Evolutionary conservation across 1,140 invertebrate genomes (phyloP).

Genomic region (Megathymus violae): DNA sequence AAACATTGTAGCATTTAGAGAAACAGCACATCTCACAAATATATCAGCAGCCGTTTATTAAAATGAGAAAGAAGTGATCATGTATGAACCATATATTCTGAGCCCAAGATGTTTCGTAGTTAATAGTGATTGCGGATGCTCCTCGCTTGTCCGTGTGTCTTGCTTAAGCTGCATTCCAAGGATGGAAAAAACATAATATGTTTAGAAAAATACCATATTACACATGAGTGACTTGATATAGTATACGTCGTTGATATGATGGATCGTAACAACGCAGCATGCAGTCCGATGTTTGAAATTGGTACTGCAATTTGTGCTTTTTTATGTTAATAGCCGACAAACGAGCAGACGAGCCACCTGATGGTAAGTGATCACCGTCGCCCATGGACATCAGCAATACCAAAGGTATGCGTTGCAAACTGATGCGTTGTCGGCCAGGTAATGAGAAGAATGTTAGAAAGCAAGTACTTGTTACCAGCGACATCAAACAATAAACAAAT

Average conservation of each 20-base stretch:
- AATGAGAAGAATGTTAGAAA: too few species aligned
- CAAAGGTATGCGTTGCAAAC: too few species aligned
- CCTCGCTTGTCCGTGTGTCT: conserved; percentile 58
- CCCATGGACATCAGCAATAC: too few species aligned
- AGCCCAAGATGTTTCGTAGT: conserved; percentile 45
- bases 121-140: conserved; percentile 54
- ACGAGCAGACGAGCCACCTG: too few species aligned
- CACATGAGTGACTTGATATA: not conserved
- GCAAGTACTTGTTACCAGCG: too few species aligned
- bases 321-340: too few species aligned
- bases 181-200: conserved; percentile 51
- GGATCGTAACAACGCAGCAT: not conserved
- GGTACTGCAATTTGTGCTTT: too few species aligned
- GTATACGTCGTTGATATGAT: not conserved
- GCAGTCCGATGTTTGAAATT: not conserved
- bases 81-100: conserved; percentile 21
- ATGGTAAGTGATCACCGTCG: too few species aligned
- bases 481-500: too few species aligned
- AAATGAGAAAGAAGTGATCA: not conserved
- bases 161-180: conserved; percentile 79
- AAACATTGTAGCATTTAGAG: conserved; percentile 1
- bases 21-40: conserved; percentile 9
- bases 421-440: too few species aligned
- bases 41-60: conserved; percentile 1
- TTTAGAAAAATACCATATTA: conserved; percentile 12